A percentile compares a stretch with the other conserved stretches of the same genome.
Conservation (phyloP, 2,113 vertebrate genomes). For the Strix aluco region DNA sequence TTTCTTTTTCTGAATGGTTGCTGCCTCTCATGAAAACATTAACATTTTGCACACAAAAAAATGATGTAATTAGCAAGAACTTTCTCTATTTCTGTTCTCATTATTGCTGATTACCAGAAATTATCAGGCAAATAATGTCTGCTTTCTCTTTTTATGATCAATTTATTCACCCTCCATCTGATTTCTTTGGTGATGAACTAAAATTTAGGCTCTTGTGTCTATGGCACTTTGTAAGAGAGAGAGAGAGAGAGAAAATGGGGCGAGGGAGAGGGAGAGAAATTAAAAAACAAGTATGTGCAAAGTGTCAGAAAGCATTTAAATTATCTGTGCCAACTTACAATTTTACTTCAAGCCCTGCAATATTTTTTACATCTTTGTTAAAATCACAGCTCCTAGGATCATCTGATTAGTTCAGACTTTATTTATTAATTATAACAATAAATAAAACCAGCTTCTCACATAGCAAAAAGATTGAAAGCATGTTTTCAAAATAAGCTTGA, state of each 20-base stretch:
- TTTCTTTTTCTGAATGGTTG: background rate
- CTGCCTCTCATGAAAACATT: constrained; percentile 36
- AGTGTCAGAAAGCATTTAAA: constrained; percentile 11
- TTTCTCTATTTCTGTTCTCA: constrained; percentile 60
- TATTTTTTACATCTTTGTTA: background rate
- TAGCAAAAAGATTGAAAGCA: background rate
- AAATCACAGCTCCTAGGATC: background rate
- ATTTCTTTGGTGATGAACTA: constrained; percentile 45
- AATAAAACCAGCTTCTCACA: background rate
- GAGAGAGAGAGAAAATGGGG: background rate
- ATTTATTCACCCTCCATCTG: constrained; percentile 46
- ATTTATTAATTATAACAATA: background rate
- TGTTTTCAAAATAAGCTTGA: background rate
- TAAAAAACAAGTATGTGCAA: background rate
- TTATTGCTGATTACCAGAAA: constrained; percentile 67
- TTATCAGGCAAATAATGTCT: constrained; percentile 51
- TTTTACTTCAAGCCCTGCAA: background rate
- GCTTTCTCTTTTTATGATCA: constrained; percentile 48
- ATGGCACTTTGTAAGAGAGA: background rate
- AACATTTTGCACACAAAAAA: constrained; percentile 40
- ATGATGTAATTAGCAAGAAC: constrained; percentile 39
- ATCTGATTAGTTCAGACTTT: background rate
- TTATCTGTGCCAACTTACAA: background rate
- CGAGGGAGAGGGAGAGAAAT: background rate
- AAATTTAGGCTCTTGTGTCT: constrained; percentile 28